These are phyloP conservation scores for Megaceryle alcyon DNA, from an alignment of 2,797 vertebrate genomes.

Conservation along the genomic window DNA sequence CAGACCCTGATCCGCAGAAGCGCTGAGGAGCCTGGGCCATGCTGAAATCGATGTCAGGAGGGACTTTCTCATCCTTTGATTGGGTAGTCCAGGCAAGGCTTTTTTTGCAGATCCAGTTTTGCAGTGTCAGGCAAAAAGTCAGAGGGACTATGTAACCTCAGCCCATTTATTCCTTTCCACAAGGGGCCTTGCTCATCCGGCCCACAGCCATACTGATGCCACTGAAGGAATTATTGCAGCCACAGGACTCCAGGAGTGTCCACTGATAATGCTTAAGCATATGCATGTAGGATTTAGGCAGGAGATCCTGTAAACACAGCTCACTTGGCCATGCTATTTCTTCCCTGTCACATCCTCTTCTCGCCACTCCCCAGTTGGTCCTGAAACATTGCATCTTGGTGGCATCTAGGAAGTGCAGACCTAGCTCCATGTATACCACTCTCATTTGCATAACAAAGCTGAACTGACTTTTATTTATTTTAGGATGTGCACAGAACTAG, in stretches of 20 bases:
- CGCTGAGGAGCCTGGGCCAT: neutral
- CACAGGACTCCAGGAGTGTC: neutral
- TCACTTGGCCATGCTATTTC: neutral
- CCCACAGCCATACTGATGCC: neutral
- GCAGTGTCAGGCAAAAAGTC: neutral
- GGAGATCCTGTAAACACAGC: neutral
- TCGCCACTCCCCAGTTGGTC: neutral
- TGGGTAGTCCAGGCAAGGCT: neutral
- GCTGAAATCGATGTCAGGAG: neutral
- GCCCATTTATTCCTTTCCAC: neutral
- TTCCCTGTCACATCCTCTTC: neutral
- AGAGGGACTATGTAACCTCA: neutral
- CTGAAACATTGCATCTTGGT: neutral
- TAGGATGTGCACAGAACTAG: neutral
- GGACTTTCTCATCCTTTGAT: neutral
- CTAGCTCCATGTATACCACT: neutral
- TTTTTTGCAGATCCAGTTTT: neutral
- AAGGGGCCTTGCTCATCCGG: neutral
- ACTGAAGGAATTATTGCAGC: neutral
- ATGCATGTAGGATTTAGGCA: neutral
- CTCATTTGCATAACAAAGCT: constrained; percentile 18
- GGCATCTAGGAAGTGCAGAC: neutral
- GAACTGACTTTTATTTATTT: neutral
- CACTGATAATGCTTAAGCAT: neutral
- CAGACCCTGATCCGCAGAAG: neutral